These are phyloP conservation scores for Scalopus aquaticus DNA, from an alignment of 2,113 vertebrate genomes.

Conservation along the genomic window DNA sequence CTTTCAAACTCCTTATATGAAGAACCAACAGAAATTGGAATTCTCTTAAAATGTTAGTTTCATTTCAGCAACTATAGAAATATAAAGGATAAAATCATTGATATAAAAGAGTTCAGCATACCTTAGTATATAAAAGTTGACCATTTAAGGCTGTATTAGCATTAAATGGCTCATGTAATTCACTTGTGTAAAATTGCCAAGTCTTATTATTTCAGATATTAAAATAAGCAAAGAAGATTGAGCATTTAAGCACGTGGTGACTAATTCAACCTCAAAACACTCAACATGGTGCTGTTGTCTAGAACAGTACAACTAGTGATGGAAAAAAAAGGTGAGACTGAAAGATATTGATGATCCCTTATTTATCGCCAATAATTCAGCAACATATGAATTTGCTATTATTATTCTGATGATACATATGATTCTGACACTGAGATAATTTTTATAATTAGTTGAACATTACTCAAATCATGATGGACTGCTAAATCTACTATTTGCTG, in stretches of 20 bases:
- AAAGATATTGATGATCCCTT: not conserved
- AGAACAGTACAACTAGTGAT: not conserved
- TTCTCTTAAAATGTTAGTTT: slow-evolving; percentile 4
- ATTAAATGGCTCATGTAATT: slow-evolving; percentile 59
- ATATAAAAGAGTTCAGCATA: not conserved
- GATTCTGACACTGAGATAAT: not conserved
- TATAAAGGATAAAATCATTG: not conserved
- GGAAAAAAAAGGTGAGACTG: not conserved
- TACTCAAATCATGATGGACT: not conserved
- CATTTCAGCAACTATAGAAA: not conserved
- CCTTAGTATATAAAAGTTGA: slow-evolving; percentile 48
- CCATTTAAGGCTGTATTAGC: slow-evolving; percentile 18
- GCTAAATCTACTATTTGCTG: not conserved
- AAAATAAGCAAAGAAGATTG: slow-evolving; percentile 34
- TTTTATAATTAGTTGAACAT: not conserved
- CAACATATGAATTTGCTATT: not conserved
- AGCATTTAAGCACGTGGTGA: slow-evolving; percentile 38
- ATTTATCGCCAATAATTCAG: not conserved
- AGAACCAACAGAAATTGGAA: not conserved
- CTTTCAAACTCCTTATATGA: not conserved
- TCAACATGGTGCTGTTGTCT: not conserved
- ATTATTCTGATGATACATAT: not conserved
- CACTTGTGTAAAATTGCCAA: slow-evolving; percentile 47
- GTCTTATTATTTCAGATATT: slow-evolving; percentile 61
- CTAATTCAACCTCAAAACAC: slow-evolving; percentile 6